Base-by-base conservation (phyloP, 1,140 invertebrate species). In the Venturia canescens region DNA sequence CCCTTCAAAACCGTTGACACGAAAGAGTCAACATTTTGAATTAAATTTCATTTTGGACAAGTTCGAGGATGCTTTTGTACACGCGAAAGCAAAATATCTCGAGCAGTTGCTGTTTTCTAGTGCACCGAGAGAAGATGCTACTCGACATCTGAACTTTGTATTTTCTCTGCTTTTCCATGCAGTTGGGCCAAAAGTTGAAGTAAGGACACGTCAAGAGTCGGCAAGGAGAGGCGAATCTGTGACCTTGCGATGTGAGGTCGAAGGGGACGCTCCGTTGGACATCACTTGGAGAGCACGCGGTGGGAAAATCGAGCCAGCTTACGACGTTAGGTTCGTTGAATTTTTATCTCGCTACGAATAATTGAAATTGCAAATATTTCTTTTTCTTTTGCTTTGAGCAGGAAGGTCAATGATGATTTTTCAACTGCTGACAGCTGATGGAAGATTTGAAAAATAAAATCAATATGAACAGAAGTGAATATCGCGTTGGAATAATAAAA, bases 181-280 rank as follows among this genome's bases (percentile, higher is more conserved):
- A 92, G 92, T 90, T 84, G 89, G 91, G 69, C 92, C 92, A 26
- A 87, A 88, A 82, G 90, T 92, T 80, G 90, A 89, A 81, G 87
- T 90, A 63, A 89, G 87, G 78, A 90, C 87, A 34, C 88, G 86
- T 6, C 90, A 92, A 78, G 92, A 91, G 79, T 92, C 90, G 4
- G 92, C 92, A 69, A 87, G 92, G 53, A 86, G 92, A 82, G 93
- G 93, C 34, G 92, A 93, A 80, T 89, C 88, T 79, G 92, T 92
- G 31, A 90, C 87, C 67, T 83, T 95, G 76, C 91, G 92, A 26
- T 95, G 94, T 86, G 93, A 94, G 76, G 94, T 93, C 0, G 90
- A 93, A 77, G 95, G 95, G 21, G 94, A 95, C 84, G 89, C 91
- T 23, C 94, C 94, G 23, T 90, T 95, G 77, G 93, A 93, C 79